Percentiles rank a stretch among this genome's conserved stretches.
Conservation (phyloP, 2,797 vertebrate genomes). For the Ficedula albicollis region DNA sequence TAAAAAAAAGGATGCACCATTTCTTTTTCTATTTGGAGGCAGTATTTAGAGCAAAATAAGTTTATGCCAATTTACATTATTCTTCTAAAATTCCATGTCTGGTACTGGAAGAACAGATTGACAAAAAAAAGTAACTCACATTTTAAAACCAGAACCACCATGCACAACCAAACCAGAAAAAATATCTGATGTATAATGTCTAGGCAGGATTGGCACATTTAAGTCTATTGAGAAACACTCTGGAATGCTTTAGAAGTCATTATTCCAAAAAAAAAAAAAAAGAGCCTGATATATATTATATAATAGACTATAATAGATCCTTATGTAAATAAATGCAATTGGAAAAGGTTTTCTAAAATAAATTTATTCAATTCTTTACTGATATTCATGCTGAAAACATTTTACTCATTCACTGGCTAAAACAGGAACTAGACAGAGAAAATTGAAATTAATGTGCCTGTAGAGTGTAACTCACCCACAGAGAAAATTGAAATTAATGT, state of each 20-base stretch:
- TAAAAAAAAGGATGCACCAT: neutral
- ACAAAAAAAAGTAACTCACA: neutral
- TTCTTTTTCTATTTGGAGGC: neutral
- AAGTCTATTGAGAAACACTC: neutral
- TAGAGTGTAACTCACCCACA: neutral
- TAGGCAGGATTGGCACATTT: neutral
- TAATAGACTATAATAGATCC: neutral
- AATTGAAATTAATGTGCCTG: neutral
- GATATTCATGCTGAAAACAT: neutral
- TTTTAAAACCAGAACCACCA: neutral
- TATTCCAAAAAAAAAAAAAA: neutral
- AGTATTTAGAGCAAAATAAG: neutral
- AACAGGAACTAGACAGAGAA: neutral
- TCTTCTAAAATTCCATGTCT: neutral
- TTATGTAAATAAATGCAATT: neutral
- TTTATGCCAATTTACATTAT: neutral
- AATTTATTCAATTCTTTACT: neutral
- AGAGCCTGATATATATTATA: neutral
- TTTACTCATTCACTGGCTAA: neutral
- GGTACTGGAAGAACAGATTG: neutral
- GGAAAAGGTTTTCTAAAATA: neutral
- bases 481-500: neutral
- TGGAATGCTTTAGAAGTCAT: neutral
- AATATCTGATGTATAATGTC: neutral
- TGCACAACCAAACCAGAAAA: neutral